A percentile compares a stretch with the other conserved stretches of the same genome.
Conservation (phyloP, 1,140 invertebrate genomes). For the Acromyrmex charruanus region DNA sequence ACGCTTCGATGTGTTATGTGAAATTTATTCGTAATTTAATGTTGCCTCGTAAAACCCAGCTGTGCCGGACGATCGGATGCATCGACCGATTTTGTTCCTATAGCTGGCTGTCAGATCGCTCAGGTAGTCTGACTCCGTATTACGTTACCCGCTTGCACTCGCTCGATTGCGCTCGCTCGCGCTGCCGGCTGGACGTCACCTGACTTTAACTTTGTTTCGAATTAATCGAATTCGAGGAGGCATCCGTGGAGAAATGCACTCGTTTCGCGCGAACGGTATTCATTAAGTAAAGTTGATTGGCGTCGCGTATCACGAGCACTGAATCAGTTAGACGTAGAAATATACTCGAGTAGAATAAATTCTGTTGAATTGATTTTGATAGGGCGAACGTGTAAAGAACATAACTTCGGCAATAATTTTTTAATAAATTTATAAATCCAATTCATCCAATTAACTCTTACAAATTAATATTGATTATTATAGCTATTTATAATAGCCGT, state of each 20-base stretch:
- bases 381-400: background rate
- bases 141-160: slow-evolving; percentile 74
- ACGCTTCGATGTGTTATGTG: slow-evolving; percentile 6
- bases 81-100: slow-evolving; percentile 74
- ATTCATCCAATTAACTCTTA: background rate
- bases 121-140: slow-evolving; percentile 79
- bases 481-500: background rate
- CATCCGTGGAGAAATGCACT: slow-evolving; percentile 61
- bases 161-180: slow-evolving; percentile 73
- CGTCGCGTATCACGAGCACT: background rate
- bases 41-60: slow-evolving; percentile 44
- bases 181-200: slow-evolving; percentile 72
- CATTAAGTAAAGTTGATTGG: slow-evolving; percentile 40
- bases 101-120: slow-evolving; percentile 75
- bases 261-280: slow-evolving; percentile 14
- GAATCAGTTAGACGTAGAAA: background rate
- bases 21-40: slow-evolving; percentile 62
- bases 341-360: background rate
- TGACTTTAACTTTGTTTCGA: slow-evolving; percentile 77
- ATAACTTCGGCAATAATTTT: background rate
- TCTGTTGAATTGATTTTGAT: background rate
- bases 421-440: background rate
- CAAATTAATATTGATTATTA: slow-evolving; percentile 1
- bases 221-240: slow-evolving; percentile 75
- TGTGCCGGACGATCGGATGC: slow-evolving; percentile 51